Base-by-base conservation (phyloP, 2,113 vertebrate genomes). In the Siniperca chuatsi region DNA sequence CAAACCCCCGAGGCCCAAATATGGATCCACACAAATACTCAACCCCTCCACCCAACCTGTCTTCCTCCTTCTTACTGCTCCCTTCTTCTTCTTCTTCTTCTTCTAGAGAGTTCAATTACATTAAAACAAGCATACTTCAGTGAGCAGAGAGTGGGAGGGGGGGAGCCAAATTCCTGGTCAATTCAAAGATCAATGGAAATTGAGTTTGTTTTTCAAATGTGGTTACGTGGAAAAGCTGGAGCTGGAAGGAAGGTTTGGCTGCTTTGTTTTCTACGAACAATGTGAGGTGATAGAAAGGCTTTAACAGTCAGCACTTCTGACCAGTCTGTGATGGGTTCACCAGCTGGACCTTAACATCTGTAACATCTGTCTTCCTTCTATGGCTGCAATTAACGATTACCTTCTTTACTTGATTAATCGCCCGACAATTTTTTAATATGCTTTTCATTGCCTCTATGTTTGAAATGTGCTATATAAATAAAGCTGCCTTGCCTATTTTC, bases 111-210 rank as follows among this genome's bases (percentile, higher is more conserved):
- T 75, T 90, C 65, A 90, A 91, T 90, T 81, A 72, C 70, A 87
- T 84, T 88, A 84, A 87, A 90, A 85, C 16, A 55, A 65, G 66
- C 66, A 66, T 23, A 52, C 52, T 81, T 69, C 71, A 85, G 33
- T 68, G 77, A 71, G 70, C 81, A 78, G 8, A 13, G 37, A 54
- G 75, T 15, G 25, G 44, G 54, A 10, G 68, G 33, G 29, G 18
- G 60, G 52, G 70, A 55, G 25, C 8, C 16, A 60, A 55, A 85
- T 48, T 81, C 57, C 70, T 76, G 46, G 60, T 90, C 86, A 86
- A 90, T 89, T 87, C 65, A 75, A 20, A 76, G 57, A 90, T 93
- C 92, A 92, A 93, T 93, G 40, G 2, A 80, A 92, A 94, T 89
- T 52, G 21, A 85, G 85, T 93, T 90, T 77, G 52, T 84, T 89